Base-by-base conservation (phyloP, 1,140 invertebrate genomes). In the Leptopilina clavipes region DNA sequence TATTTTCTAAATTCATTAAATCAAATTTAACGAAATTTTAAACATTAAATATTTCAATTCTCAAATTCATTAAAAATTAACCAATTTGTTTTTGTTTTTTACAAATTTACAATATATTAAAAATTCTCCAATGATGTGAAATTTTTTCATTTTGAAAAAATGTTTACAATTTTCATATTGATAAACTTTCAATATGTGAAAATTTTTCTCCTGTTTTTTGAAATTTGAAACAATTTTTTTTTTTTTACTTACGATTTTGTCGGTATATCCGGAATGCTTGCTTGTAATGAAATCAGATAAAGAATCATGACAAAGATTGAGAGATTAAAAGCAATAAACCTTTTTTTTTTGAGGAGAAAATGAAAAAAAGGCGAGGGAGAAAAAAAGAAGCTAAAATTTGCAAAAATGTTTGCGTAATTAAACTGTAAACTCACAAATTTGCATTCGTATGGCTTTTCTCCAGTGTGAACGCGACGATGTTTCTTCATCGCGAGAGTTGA, bases 381-480 rank as follows among this genome's bases (percentile, higher is more conserved):
- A 31, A 52, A 52, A 2, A 17, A 52, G 17, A 52, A 52, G 8
- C 5, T 31, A 31, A 31, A 52, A 52, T 6, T 5, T 17, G 48
- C 48, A n/a, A 17, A 52, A 8, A 17, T 8, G 6, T 52, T 52
- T 45, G 14, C 14, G 5, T 65, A n/a, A 65, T 37, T 8, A 31
- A 65, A 65, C 59, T 65, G 3, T n/a, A 14, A 79, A 90, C 91
- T 87, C 88, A 94, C 93, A 86, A 92, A 91, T 83, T 92, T 91
- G 85, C 94, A 95, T 81, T 93, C 92, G 82, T 94, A 94, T 1
- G 95, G 94, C 83, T 94, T 94, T 87, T 96, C 95, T 75, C 95
- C 95, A 1, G 95, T 96, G 85, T 97, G 95, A 85, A 94, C 94
- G 37, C 95, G 92, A 45, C 94, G 89, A 88, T 97, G 96, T 81